A percentile compares a stretch with the other conserved stretches of the same genome.
Conservation (phyloP, 2,888 invertebrate species). For the Drosophila rubida region DNA sequence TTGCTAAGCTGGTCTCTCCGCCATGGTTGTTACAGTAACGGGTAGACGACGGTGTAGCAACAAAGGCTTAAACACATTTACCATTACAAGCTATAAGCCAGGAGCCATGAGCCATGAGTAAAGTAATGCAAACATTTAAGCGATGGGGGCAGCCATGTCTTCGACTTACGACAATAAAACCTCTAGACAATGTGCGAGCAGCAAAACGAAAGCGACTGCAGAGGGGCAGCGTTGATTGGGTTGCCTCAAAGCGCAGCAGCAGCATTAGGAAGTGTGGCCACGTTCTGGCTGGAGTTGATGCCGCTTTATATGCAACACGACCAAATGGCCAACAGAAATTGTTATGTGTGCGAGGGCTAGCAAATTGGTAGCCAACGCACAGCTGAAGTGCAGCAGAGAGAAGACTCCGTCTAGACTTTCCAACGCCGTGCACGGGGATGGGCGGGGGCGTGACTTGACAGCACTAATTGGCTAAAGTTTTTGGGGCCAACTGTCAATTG, state of each 20-base stretch:
- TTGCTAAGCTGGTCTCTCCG: slow-evolving; percentile 46
- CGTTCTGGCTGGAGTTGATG: slow-evolving; percentile 39
- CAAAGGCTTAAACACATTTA: slow-evolving; percentile 65
- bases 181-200: slow-evolving; percentile 25
- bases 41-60: slow-evolving; percentile 26
- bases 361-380: slow-evolving; percentile 50
- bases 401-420: neutral
- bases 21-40: slow-evolving; percentile 15
- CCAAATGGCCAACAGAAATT: slow-evolving; percentile 27
- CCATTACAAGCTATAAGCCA: slow-evolving; percentile 61
- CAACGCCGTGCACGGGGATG: too few relatives aligned
- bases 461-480: slow-evolving; percentile 67
- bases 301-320: slow-evolving; percentile 43
- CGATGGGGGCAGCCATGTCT: slow-evolving; percentile 30
- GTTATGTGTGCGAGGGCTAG: slow-evolving; percentile 41
- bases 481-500: slow-evolving; percentile 69
- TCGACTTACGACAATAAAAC: slow-evolving; percentile 53
- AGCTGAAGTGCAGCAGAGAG: slow-evolving; percentile 35
- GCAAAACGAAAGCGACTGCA: too few relatives aligned
- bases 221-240: slow-evolving; percentile 61
- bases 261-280: slow-evolving; percentile 64
- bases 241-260: slow-evolving; percentile 49
- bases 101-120: slow-evolving; percentile 40
- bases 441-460: slow-evolving; percentile 25
- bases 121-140: slow-evolving; percentile 45